phyloP scores from a whole-genome alignment of 1,140 invertebrate species.

The Philopotamus ludificatus region DNA sequence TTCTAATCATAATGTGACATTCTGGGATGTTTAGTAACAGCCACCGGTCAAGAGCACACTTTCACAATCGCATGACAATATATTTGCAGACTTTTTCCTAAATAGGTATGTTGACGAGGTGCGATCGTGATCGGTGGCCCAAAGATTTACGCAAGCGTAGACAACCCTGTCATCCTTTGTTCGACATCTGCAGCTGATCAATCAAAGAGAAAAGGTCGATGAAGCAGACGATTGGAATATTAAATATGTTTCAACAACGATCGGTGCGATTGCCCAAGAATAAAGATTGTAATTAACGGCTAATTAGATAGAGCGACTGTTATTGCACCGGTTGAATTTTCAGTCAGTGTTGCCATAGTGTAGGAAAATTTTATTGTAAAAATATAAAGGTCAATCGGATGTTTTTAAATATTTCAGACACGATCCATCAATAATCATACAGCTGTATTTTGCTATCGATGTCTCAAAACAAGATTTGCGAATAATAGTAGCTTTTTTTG shows the following conservation, averaged over 20 bases:
- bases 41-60: background rate
- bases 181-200: background rate
- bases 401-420: no score
- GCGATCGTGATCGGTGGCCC: background rate
- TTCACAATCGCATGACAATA: background rate
- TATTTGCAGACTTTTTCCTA: background rate
- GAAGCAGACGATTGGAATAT: background rate
- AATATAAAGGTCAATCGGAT: no score
- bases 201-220: background rate
- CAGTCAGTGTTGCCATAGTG: no score
- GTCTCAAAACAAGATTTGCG: no score
- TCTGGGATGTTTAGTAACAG: background rate
- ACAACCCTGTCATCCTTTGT: background rate
- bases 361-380: no score
- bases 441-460: no score
- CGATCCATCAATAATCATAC: no score
- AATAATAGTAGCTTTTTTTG: no score
- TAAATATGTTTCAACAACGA: background rate
- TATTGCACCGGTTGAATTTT: background rate
- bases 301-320: background rate
- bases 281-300: background rate
- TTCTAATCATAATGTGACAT: background rate
- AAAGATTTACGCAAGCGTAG: background rate
- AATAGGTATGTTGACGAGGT: background rate
- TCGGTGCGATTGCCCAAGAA: background rate